Conservation (phyloP, 2,888 invertebrate species). For the Fragum fragum region DNA sequence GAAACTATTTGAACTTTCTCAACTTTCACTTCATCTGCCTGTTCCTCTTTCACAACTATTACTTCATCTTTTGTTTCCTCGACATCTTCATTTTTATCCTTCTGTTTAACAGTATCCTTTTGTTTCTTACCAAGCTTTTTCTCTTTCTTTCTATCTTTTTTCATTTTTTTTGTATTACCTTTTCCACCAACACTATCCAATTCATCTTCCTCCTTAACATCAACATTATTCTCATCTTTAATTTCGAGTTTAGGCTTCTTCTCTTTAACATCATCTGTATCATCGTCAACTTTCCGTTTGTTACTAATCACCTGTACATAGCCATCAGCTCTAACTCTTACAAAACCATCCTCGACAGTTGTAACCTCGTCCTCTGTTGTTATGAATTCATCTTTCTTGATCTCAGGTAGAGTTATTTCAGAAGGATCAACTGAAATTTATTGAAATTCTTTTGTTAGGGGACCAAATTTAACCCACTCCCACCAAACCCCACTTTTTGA, state of each 20-base stretch:
- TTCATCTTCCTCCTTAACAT: conserved; percentile 28
- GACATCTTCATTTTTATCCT: background rate
- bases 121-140: conserved; percentile 10
- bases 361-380: conserved; percentile 77
- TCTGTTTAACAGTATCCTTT: background rate
- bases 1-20: background rate
- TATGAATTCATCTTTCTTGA: background rate
- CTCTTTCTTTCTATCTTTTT: background rate
- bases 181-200: background rate
- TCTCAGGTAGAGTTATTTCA: conserved; percentile 62
- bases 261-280: background rate
- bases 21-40: background rate
- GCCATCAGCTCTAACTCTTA: conserved; percentile 75
- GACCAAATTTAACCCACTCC: too few relatives aligned
- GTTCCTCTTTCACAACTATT: background rate
- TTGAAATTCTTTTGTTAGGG: too few relatives aligned
- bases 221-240: background rate
- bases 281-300: background rate
- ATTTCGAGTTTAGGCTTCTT: conserved; percentile 26
- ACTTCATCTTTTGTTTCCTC: conserved; percentile 6
- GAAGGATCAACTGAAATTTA: conserved; percentile 53
- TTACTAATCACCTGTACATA: conserved; percentile 54
- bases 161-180: background rate
- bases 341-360: conserved; percentile 77
- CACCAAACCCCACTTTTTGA: too few relatives aligned